Conservation (phyloP, 1,140 invertebrate species). For the Micrasema minimum region DNA sequence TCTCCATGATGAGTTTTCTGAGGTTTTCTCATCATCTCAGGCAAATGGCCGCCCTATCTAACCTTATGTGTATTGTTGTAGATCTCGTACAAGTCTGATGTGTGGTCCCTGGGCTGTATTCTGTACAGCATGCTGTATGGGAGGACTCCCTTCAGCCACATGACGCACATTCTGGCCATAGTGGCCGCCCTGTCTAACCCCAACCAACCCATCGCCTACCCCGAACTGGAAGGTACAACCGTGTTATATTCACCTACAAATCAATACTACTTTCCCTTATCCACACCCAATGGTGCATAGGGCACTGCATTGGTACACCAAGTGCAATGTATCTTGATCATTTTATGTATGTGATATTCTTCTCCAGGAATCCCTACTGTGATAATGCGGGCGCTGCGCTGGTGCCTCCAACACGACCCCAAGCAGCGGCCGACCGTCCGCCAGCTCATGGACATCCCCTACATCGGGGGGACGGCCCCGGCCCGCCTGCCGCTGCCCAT, state of each 20-base stretch:
- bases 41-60: too few relatives aligned
- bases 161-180: conserved; percentile 80
- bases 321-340: too few relatives aligned
- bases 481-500: conserved; percentile 29
- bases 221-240: conserved; percentile 63
- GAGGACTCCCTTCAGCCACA: conserved; percentile 89
- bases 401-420: conserved; percentile 64
- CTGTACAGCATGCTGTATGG: conserved; percentile 94
- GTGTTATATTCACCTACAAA: too few relatives aligned
- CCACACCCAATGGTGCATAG: too few relatives aligned
- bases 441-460: conserved; percentile 59
- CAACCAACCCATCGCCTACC: conserved; percentile 80
- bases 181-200: conserved; percentile 85
- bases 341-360: too few relatives aligned
- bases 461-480: conserved; percentile 48
- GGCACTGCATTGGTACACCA: too few relatives aligned
- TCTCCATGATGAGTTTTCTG: too few relatives aligned
- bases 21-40: too few relatives aligned
- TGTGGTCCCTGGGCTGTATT: conserved; percentile 98
- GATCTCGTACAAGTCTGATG: conserved; percentile 93
- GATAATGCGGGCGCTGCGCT: conserved; percentile 60
- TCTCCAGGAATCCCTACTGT: conserved; percentile 61
- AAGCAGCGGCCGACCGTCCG: conserved; percentile 61
- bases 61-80: conserved; percentile 63
- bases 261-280: too few relatives aligned